Percentiles rank a stretch among this genome's conserved stretches.
phyloP scores from a whole-genome alignment of 2,888 invertebrate species.

The Allophyes oxyacanthae region DNA sequence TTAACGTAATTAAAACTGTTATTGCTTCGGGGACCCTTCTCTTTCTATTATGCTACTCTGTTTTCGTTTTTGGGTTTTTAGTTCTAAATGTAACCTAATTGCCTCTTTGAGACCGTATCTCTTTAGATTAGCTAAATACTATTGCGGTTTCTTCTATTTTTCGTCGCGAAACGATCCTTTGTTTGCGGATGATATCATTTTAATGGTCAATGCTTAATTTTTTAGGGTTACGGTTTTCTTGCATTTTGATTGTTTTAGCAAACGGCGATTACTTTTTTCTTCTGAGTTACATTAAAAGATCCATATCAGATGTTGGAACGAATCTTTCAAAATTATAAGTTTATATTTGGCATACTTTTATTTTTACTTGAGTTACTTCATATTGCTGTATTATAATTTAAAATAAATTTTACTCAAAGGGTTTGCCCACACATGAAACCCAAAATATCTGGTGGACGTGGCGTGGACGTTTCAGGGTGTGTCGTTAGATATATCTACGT shows the following conservation, averaged over 20 bases:
- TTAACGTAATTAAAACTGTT: constrained; percentile 82
- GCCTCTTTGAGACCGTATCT: constrained; percentile 29
- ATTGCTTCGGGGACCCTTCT: constrained; percentile 67
- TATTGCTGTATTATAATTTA: too few relatives aligned
- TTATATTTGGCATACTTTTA: too few relatives aligned
- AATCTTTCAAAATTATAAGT: too few relatives aligned
- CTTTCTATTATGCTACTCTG: constrained; percentile 60
- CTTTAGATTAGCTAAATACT: constrained; percentile 40
- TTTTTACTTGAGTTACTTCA: too few relatives aligned
- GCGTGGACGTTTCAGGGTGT: too few relatives aligned
- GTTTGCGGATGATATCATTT: constrained; percentile 29
- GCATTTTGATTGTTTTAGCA: constrained; percentile 7
- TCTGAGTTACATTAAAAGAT: too few relatives aligned
- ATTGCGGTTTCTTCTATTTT: constrained; percentile 14
- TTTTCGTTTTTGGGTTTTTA: constrained; percentile 38
- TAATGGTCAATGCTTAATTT: constrained; percentile 15
- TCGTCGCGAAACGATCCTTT: constrained; percentile 16
- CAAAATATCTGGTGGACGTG: too few relatives aligned
- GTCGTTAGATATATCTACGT: too few relatives aligned
- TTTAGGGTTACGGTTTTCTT: constrained; percentile 10
- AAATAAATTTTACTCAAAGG: too few relatives aligned
- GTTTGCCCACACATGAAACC: too few relatives aligned
- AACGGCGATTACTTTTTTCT: neutral
- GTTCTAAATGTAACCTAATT: constrained; percentile 38
- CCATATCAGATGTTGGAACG: too few relatives aligned